Evolutionary conservation across 2,113 vertebrate genomes (phyloP).

Genomic region (Corythornis cristatus): DNA sequence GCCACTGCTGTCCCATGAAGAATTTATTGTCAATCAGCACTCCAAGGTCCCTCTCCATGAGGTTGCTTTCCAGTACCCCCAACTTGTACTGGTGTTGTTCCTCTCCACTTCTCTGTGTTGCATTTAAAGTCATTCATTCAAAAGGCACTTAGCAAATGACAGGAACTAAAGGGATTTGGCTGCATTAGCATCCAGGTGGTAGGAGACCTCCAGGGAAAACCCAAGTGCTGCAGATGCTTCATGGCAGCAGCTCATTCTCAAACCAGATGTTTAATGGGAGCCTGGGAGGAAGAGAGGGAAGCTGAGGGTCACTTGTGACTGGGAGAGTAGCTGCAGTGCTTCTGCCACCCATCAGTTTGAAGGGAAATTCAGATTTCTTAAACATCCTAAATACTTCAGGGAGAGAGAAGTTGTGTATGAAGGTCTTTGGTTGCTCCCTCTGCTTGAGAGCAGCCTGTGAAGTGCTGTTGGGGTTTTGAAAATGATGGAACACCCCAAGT

Average conservation of each 20-base stretch:
- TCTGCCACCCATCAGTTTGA: fast-evolving
- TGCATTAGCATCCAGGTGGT: neutral
- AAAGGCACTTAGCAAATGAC: constrained; percentile 9
- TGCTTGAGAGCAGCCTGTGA: neutral
- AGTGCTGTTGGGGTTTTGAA: neutral
- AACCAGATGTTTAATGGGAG: neutral
- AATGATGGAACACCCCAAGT: neutral
- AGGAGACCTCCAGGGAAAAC: constrained; percentile 12
- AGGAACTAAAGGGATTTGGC: constrained; percentile 1
- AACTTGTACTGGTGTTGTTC: too few species aligned
- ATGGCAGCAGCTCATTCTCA: neutral
- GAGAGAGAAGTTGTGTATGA: neutral
- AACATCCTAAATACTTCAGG: fast-evolving
- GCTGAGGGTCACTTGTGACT: fast-evolving
- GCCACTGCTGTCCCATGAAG: too few species aligned
- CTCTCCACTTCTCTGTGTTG: too few species aligned
- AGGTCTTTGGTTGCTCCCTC: neutral
- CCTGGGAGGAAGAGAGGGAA: neutral
- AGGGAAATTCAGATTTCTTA: neutral
- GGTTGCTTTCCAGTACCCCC: too few species aligned
- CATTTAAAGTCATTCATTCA: neutral
- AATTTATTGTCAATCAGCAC: too few species aligned
- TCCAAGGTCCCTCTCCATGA: too few species aligned
- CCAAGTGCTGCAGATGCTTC: constrained; percentile 37
- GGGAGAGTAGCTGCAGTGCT: neutral